Conservation (phyloP, 2,113 vertebrate genomes). For the Neogobius melanostomus region DNA sequence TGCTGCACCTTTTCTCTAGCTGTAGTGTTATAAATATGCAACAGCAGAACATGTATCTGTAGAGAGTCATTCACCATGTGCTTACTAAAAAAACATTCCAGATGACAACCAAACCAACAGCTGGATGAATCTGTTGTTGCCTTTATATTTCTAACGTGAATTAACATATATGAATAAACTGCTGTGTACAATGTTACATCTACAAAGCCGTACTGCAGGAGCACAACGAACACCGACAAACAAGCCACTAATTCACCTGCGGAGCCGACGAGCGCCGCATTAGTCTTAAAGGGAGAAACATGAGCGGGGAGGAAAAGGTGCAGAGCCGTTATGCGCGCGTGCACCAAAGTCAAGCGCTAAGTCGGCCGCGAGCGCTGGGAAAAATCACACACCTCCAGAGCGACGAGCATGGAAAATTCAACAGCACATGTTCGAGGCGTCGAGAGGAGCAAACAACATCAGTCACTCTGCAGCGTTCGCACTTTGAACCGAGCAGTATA, state of each 20-base stretch:
- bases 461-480: too few species aligned
- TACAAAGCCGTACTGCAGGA: not conserved
- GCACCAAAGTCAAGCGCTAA: constrained; percentile 9
- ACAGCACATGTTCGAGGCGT: not conserved
- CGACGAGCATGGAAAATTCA: too few species aligned
- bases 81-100: too few species aligned
- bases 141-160: too few species aligned
- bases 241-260: not conserved
- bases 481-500: too few species aligned
- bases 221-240: not conserved
- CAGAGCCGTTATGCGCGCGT: not conserved
- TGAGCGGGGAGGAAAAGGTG: not conserved
- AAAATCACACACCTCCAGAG: constrained; percentile 13
- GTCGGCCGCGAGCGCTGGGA: not conserved
- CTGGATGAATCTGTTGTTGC: too few species aligned
- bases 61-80: too few species aligned
- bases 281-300: constrained; percentile 37
- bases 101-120: too few species aligned
- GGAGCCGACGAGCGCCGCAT: constrained; percentile 13
- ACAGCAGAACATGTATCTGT: too few species aligned
- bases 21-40: too few species aligned
- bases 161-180: too few species aligned
- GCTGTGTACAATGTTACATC: not conserved
- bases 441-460: not conserved
- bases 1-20: too few species aligned